Evolutionary conservation across 2,888 invertebrate species (phyloP).

Genomic region (Limenitis camilla): DNA sequence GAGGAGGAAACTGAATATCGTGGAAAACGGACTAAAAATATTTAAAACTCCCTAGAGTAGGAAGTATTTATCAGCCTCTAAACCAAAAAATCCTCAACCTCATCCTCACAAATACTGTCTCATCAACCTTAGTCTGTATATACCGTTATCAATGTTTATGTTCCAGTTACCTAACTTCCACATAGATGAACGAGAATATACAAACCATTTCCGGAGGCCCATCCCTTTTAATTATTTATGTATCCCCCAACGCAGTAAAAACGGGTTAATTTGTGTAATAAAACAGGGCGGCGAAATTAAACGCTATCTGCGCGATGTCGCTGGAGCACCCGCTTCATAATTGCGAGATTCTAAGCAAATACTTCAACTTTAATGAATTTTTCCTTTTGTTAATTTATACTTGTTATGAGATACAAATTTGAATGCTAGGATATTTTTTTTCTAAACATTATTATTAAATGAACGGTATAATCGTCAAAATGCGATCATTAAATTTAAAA

Average conservation of each 20-base stretch:
- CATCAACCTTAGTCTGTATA: too few species aligned
- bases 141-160: not conserved
- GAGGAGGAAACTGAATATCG: too few species aligned
- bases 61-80: too few species aligned
- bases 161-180: not conserved
- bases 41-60: too few species aligned
- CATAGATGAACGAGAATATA: conserved; percentile 23
- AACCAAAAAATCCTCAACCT: too few species aligned
- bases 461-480: too few species aligned
- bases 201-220: conserved; percentile 27
- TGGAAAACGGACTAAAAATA: too few species aligned
- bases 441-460: too few species aligned
- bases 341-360: conserved; percentile 48
- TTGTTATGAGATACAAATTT: conserved; percentile 4
- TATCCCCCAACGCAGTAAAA: conserved; percentile 48
- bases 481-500: too few species aligned
- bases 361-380: conserved; percentile 51
- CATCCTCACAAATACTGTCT: too few species aligned
- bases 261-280: conserved; percentile 63
- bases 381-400: conserved; percentile 34
- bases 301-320: conserved; percentile 36
- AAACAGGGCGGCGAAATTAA: conserved; percentile 50
- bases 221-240: conserved; percentile 53
- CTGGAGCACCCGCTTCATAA: conserved; percentile 40
- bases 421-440: too few species aligned